Conservation (phyloP, 2,888 invertebrate species). For the Saturnia pavonia region DNA sequence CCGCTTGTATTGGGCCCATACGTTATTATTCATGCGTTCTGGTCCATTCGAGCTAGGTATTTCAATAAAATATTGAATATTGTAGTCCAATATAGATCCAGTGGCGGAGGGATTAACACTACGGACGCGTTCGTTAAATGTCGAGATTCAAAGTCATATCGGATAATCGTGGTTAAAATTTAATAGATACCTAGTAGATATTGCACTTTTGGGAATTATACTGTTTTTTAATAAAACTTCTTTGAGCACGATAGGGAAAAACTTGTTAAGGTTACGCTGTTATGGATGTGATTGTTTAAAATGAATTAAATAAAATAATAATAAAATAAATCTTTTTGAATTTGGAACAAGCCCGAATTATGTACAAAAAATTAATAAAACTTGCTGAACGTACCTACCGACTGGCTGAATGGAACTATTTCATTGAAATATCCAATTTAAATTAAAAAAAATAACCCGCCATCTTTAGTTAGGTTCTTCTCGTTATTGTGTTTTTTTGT, state of each 20-base stretch:
- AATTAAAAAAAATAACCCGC: no score
- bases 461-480: no score
- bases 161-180: constrained; percentile 18
- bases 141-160: constrained; percentile 13
- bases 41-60: constrained; percentile 7
- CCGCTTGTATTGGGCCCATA: background rate
- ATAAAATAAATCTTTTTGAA: no score
- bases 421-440: no score
- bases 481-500: no score
- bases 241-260: background rate
- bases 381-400: no score
- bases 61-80: constrained; percentile 16
- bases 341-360: no score
- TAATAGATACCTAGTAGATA: background rate
- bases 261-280: no score
- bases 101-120: constrained; percentile 14
- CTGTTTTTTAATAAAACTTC: background rate
- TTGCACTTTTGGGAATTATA: background rate
- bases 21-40: constrained; percentile 17
- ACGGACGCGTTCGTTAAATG: constrained; percentile 6
- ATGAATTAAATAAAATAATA: no score
- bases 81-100: background rate
- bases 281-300: no score
- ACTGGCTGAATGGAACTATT: no score
- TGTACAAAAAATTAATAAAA: no score